Conservation (phyloP, 2,113 vertebrate species). For the Platichthys stellatus region DNA sequence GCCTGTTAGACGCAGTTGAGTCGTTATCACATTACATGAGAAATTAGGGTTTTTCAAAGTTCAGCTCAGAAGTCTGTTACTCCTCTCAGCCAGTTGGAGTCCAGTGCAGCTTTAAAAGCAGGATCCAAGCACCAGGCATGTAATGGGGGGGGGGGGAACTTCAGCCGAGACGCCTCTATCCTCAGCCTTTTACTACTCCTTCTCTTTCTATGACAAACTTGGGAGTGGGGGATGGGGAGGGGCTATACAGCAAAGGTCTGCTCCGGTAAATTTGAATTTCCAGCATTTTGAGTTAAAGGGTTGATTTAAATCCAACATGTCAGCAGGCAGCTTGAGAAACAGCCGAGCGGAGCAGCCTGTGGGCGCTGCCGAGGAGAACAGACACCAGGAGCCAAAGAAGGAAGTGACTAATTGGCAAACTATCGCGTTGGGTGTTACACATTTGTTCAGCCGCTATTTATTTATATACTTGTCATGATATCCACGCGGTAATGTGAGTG, state of each 20-base stretch:
- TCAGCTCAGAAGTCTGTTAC: neutral
- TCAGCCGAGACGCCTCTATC: neutral
- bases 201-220: neutral
- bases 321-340: constrained; percentile 41
- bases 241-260: neutral
- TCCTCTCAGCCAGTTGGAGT: neutral
- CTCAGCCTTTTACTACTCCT: neutral
- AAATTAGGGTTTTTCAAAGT: neutral
- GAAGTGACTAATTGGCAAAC: constrained; percentile 5
- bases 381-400: constrained; percentile 26
- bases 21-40: neutral
- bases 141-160: constrained; percentile 13
- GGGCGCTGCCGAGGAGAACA: constrained; percentile 37
- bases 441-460: neutral
- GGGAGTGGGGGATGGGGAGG: neutral
- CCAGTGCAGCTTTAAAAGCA: constrained; percentile 14
- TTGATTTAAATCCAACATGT: constrained; percentile 18
- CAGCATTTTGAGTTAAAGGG: neutral
- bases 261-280: constrained; percentile 23
- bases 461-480: neutral
- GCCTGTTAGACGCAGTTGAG: neutral
- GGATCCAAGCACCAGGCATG: constrained; percentile 8
- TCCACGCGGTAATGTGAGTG: neutral
- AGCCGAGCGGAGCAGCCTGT: constrained; percentile 51
- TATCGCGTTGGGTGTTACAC: neutral